Evolutionary conservation across 2,113 vertebrate genomes (phyloP), one percentile per base, ranked within the genome.

Genomic region (human (Homo sapiens)): DNA sequence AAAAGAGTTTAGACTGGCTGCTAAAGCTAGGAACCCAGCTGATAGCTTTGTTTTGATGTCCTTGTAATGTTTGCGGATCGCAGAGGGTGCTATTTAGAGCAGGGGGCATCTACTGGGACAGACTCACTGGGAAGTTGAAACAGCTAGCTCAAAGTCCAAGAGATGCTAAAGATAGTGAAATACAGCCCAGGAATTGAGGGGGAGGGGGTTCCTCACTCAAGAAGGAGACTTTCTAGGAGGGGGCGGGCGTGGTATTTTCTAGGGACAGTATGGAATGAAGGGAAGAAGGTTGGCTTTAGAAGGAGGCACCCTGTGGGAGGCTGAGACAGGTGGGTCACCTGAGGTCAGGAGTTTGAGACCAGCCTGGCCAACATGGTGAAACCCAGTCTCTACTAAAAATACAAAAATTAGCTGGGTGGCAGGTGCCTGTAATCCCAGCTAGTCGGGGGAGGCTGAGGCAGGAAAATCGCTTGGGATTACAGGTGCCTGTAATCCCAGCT

Each of bases 1-100:
- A 85, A 52, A 79, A 38, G 52, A 87, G 70, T 95, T 97, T 80
- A 95, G 85, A 85, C 94, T 76, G 95, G 89, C 66, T 6, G 27
- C 20, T 78, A 32, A 72, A 87, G 97, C 85, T 70, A 22, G 94
- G 96, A 43, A n/a, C 91, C 81, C 17, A 23, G 4, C 96, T 93
- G 98, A 97, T 97, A 97, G 94, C 97, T 97, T 97, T 97, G 96
- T 97, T 96, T 96, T 97, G 92, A 92, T 97, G 96, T 96, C 97
- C 97, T 97, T 83, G 81, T 48, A 0, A 16, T 98, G 95, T 97
- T 75, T 95, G 68, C 83, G 68, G 94, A 96, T 96, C 88, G 2
- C 2, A 8, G 93, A 96, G 89, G 52, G 70, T 23, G 40, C 97
- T 89, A 6, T 85, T 80, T 88, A 96, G 96, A 89, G 94, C 82